Evolutionary conservation across 2,888 invertebrate species (phyloP).

Genomic region (Cyclophora albipunctata): DNA sequence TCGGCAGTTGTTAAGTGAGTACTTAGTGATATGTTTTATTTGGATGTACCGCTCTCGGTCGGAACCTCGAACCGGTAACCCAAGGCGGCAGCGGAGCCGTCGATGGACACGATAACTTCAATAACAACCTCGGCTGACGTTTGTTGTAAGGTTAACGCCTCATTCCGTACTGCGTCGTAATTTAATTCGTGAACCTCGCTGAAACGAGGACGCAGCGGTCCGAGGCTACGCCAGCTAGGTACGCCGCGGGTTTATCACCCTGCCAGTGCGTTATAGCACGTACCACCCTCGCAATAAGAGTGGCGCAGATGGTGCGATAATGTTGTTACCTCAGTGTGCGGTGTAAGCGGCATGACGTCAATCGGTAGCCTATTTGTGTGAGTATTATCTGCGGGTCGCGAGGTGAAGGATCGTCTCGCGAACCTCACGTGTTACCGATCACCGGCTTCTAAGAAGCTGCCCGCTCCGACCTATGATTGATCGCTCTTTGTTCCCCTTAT

Average conservation of each 20-base stretch:
- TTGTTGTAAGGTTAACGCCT: slow-evolving; percentile 36
- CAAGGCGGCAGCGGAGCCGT: slow-evolving; percentile 11
- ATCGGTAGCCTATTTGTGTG: slow-evolving; percentile 57
- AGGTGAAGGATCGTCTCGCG: slow-evolving; percentile 55
- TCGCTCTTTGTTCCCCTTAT: slow-evolving; percentile 51
- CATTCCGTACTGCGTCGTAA: slow-evolving; percentile 46
- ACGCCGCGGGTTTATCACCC: slow-evolving; percentile 8
- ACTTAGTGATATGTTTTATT: no score
- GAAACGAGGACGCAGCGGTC: slow-evolving; percentile 48
- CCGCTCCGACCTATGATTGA: slow-evolving; percentile 41
- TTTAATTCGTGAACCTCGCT: slow-evolving; percentile 44
- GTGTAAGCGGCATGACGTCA: slow-evolving; percentile 52
- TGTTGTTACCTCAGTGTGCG: slow-evolving; percentile 38
- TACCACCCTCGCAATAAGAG: slow-evolving; percentile 27
- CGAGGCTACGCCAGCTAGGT: slow-evolving; percentile 34
- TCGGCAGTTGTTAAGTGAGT: no score
- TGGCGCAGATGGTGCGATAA: slow-evolving; percentile 15
- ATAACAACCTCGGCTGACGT: slow-evolving; percentile 16
- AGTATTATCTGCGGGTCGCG: slow-evolving; percentile 45
- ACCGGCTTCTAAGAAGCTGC: slow-evolving; percentile 45
- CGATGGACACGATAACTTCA: slow-evolving; percentile 21
- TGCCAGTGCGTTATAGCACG: slow-evolving; percentile 18
- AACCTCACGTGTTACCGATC: slow-evolving; percentile 45
- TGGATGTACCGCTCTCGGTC: no score
- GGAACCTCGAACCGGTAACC: slow-evolving; percentile 21